Base-by-base conservation (phyloP, 2,113 vertebrate species). In the Poeciliopsis occidentalis region DNA sequence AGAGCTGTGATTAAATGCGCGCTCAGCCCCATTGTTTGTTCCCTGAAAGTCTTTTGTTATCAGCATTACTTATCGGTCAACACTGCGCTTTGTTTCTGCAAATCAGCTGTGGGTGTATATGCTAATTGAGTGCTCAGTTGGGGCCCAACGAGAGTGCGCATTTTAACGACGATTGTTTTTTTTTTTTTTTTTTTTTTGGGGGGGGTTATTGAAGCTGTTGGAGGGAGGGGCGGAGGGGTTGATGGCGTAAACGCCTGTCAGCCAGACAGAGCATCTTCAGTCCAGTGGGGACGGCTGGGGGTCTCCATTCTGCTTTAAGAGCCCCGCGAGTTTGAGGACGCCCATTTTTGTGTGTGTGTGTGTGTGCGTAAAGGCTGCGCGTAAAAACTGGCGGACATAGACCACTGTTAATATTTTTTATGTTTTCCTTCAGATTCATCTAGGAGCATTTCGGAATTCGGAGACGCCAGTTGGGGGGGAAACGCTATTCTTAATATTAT, bases 51-150 rank as follows among this genome's bases (percentile, higher is more conserved):
- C 91, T 93, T 97, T 97, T 98, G 96, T 97, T 96, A 96, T 96
- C 96, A 90, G 94, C 95, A 95, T 95, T 96, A 96, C 96, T 97
- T 97, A 96, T 97, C 96, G 95, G 94, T 96, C 95, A 94, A 95
- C 96, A 96, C 95, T 94, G 81, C 85, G 91, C 97, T 98, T 98
- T 99, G 97, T 98, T 94, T 97, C 95, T 92, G 95, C 95, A 95
- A 96, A 97, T 97, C 96, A 96, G 95, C 96, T 91, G 91, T 91
- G 95, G 95, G 94, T 94, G 93, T 96, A 93, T 96, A 96, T 97
- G 96, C 94, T 97, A 97, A 97, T 96, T 66, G 91, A 67, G 90
- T 78, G 67, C 89, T 80, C 86, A 84, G 86, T 90, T 90, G 95
- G 91, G 90, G 90, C 90, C 93, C 93, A 91, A 71, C 92, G 94